These are phyloP conservation scores for Stichodactyla helianthus DNA, from an alignment of 64 coral and sea anemone genomes.

Conservation along the genomic window DNA sequence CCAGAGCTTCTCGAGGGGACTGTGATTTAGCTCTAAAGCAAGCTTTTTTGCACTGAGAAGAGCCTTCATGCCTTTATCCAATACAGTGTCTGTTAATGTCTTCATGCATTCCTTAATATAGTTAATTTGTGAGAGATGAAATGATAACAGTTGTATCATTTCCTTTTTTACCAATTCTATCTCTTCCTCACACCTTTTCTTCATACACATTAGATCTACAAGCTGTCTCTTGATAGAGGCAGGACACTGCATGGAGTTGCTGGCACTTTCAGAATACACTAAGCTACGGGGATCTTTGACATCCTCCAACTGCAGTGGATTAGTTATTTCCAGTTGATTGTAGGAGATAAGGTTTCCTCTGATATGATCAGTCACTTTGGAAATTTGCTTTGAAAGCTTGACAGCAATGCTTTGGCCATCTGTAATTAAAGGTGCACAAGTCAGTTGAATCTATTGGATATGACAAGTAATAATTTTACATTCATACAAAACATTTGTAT, in stretches of 20 bases:
- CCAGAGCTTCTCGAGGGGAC: no score
- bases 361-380: constrained; percentile 21
- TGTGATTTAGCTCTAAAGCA: no score
- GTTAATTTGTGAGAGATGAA: neutral
- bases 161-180: neutral
- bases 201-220: neutral
- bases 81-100: neutral
- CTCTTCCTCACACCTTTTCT: constrained; percentile 13
- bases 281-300: neutral
- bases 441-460: neutral
- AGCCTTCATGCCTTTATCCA: no score
- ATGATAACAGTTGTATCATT: constrained; percentile 13
- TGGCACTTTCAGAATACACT: neutral
- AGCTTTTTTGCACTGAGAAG: no score
- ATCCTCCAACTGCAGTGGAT: neutral
- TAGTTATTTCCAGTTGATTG: neutral
- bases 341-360: neutral
- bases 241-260: neutral
- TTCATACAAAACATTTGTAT: no score
- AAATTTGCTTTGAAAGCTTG: constrained; percentile 51
- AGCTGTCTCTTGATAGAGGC: neutral
- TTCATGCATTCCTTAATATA: neutral
- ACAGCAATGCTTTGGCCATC: constrained; percentile 62
- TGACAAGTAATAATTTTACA: no score
- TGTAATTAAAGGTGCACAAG: constrained; percentile 12